phyloP scores from a whole-genome alignment of 2,888 invertebrate genomes.

The Strigamia crassipes region DNA sequence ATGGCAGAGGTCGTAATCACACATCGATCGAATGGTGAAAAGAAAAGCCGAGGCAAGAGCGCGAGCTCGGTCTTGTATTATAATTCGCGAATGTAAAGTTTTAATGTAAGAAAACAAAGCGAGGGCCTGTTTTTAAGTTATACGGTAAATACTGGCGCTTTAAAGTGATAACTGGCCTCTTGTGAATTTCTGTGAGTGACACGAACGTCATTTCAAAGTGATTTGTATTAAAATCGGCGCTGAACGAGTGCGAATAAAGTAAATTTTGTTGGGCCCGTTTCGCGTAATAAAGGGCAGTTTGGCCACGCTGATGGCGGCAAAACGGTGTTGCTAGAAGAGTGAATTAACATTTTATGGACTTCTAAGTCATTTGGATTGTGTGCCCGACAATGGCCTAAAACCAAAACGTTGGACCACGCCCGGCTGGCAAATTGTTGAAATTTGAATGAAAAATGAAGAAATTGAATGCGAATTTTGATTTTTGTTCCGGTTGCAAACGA shows the following conservation, averaged over 20 bases:
- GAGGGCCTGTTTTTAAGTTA: background rate
- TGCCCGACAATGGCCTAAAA: conserved; percentile 25
- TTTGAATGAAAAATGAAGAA: conserved; percentile 40
- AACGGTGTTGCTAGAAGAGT: conserved; percentile 4
- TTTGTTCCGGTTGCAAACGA: background rate
- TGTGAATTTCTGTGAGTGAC: conserved; percentile 21
- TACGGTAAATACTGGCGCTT: background rate
- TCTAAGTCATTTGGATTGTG: conserved; percentile 44
- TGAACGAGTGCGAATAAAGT: conserved; percentile 6
- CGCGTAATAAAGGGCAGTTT: conserved; percentile 13
- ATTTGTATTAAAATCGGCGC: conserved; percentile 31
- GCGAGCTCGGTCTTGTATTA: background rate
- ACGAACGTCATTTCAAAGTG: conserved; percentile 15
- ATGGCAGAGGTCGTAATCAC: conserved; percentile 26
- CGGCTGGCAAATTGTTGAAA: background rate
- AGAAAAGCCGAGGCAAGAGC: background rate
- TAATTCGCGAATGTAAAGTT: background rate
- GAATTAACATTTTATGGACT: conserved; percentile 46
- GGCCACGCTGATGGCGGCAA: conserved; percentile 16
- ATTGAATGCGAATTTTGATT: conserved; percentile 12
- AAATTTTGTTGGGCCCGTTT: conserved; percentile 25
- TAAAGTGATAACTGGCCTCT: conserved; percentile 21
- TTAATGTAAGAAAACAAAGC: conserved; percentile 3
- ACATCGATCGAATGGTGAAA: background rate
- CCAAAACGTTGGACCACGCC: background rate